Percentiles rank a stretch among this genome's conserved stretches.
These are phyloP conservation scores for Alca torda DNA, from an alignment of 2,797 vertebrate species.

Conservation along the genomic window DNA sequence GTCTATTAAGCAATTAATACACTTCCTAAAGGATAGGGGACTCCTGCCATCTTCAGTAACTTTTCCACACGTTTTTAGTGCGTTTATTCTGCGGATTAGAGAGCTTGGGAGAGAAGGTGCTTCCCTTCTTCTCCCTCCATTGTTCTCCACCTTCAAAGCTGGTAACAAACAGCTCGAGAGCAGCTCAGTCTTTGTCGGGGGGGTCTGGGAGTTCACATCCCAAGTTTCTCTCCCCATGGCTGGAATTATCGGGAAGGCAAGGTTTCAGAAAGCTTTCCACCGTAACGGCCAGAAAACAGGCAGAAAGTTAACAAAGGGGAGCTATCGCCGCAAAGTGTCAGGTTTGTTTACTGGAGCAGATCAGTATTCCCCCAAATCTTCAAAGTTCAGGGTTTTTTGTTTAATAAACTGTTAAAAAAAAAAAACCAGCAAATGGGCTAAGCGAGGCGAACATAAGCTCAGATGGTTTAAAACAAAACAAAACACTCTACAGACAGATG, in stretches of 20 bases:
- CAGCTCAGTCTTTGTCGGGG: slow-evolving; percentile 69
- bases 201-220: not conserved
- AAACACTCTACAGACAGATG: not conserved
- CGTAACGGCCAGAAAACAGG: not conserved
- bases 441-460: not conserved
- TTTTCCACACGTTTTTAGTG: slow-evolving; percentile 21
- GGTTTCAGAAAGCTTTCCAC: slow-evolving; percentile 2
- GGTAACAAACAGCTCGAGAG: slow-evolving; percentile 44
- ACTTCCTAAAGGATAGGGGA: not conserved
- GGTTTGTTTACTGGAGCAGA: not conserved
- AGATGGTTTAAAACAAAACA: not conserved
- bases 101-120: not conserved
- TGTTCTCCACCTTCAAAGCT: slow-evolving; percentile 58
- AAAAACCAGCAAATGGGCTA: not conserved
- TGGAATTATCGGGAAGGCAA: not conserved
- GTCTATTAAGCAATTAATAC: not conserved
- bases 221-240: slow-evolving; percentile 31
- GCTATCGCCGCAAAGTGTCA: not conserved
- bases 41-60: slow-evolving; percentile 14
- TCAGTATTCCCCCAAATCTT: not conserved
- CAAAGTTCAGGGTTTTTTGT: not conserved
- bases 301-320: slow-evolving; percentile 58
- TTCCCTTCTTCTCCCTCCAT: slow-evolving; percentile 24
- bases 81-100: not conserved
- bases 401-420: not conserved